Evolutionary conservation across 2,797 vertebrate genomes (phyloP), one percentile per base, ranked within the genome.

Genomic region (Gallinago solitaria): DNA sequence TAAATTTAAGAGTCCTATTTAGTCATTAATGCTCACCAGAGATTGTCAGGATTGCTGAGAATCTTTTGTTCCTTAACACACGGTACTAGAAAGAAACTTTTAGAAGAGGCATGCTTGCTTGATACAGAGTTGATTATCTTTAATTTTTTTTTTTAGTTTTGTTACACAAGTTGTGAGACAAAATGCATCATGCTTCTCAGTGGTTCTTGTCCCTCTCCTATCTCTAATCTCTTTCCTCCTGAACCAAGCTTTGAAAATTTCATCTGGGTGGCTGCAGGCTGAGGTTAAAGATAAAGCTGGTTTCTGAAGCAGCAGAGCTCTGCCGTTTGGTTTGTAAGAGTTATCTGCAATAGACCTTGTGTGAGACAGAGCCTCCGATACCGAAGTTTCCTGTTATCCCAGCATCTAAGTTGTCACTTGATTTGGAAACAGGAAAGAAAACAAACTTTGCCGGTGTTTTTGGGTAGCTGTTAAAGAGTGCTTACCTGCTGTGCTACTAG

Each of bases 381-480:
- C 4, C 37, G 59, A 83, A 69, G 68, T 83, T 87, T 92, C 75
- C 83, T 93, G 75, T 89, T 95, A 90, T 71, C 89, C 87, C 64
- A 87, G 53, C 63, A 77, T 93, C 74, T 61, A 30, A 84, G n/a
- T 25, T 96, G 87, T 90, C 74, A 51, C 74, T 93, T 95, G 60
- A 73, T 87, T 90, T 87, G 78, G 90, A 93, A 89, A 94, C 71
- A 85, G 95, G 94, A 97, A 96, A 76, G 47, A 91, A 86, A 88
- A 43, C 27, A 91, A 81, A 69, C 43, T 89, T 75, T 87, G 74
- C 33, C 5, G 1, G 21, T 83, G 68, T 33, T 86, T 83, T 88
- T 82, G 65, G 54, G 69, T 68, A 0, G 0, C 51, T 68, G 56
- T 77, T 82, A n/a, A 71, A 70, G 1, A 12, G 15, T 50, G 28